A percentile compares a stretch with the other conserved stretches of the same genome.
Conservation (phyloP, 2,113 vertebrate species). For the Tenrec ecaudatus region DNA sequence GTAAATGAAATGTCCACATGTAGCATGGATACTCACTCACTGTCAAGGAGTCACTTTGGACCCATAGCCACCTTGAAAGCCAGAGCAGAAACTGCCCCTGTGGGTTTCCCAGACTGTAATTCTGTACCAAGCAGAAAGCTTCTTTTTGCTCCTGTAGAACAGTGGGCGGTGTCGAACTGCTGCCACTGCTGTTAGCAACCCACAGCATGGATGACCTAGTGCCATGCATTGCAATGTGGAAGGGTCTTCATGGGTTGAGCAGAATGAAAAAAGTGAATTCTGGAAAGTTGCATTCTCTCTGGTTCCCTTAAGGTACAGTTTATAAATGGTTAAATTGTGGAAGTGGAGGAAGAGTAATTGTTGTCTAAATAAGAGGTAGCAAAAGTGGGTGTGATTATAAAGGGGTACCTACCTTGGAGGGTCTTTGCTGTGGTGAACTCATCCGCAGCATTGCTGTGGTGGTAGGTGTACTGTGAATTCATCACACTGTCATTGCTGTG, state of each 20-base stretch:
- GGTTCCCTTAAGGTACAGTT: background rate
- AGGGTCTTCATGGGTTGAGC: background rate
- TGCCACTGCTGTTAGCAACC: no score
- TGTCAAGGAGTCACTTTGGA: no score
- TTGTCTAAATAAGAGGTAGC: background rate
- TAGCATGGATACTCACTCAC: background rate
- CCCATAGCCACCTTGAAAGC: no score
- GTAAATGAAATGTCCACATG: background rate
- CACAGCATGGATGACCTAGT: background rate
- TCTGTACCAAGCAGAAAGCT: no score
- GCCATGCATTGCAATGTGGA: background rate
- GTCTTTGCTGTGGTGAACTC: background rate
- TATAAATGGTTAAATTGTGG: background rate
- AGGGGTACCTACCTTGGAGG: background rate
- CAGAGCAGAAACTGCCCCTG: no score
- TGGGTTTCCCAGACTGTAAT: no score
- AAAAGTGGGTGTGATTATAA: background rate
- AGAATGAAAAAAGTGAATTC: background rate
- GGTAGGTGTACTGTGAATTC: background rate
- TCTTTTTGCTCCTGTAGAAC: no score
- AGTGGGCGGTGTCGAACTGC: no score
- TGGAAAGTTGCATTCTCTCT: background rate
- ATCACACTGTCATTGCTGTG: background rate
- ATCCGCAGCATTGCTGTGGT: no score
- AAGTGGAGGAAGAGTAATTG: no score